These are phyloP conservation scores for Diorhabda carinulata DNA, from an alignment of 1,140 invertebrate genomes.

Conservation along the genomic window DNA sequence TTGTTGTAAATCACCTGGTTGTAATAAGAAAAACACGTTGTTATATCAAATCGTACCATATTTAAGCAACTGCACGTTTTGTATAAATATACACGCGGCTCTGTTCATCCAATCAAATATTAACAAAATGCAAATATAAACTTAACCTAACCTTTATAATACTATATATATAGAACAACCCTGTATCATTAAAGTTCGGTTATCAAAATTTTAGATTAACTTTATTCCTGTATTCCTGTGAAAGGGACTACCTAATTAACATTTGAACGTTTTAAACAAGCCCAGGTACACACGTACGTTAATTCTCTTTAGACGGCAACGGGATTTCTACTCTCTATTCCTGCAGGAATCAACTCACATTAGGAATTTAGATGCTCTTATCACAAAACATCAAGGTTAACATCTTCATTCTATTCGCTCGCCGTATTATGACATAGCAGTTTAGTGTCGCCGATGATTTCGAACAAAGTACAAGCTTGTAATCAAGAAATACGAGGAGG, in stretches of 20 bases:
- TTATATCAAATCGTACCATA: no score
- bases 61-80: no score
- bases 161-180: no score
- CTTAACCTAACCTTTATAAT: no score
- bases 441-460: not conserved
- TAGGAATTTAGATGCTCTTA: slow-evolving; percentile 2
- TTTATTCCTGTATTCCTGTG: not conserved
- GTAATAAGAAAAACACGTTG: no score
- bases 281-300: not conserved
- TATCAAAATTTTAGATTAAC: not conserved
- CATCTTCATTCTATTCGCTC: slow-evolving; percentile 1
- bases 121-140: no score
- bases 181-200: not conserved
- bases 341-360: slow-evolving; percentile 1
- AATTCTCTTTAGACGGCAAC: not conserved
- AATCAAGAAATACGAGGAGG: not conserved
- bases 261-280: not conserved
- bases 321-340: not conserved
- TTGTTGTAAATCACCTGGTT: no score
- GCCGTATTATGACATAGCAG: slow-evolving; percentile 1
- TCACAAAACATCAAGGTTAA: not conserved
- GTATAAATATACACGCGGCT: no score
- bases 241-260: not conserved
- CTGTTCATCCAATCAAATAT: no score
- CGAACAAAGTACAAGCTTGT: not conserved